A percentile compares a stretch with the other conserved stretches of the same genome.
Evolutionary conservation across 2,888 invertebrate genomes (phyloP).

Genomic region (Halictus quadricinctus): DNA sequence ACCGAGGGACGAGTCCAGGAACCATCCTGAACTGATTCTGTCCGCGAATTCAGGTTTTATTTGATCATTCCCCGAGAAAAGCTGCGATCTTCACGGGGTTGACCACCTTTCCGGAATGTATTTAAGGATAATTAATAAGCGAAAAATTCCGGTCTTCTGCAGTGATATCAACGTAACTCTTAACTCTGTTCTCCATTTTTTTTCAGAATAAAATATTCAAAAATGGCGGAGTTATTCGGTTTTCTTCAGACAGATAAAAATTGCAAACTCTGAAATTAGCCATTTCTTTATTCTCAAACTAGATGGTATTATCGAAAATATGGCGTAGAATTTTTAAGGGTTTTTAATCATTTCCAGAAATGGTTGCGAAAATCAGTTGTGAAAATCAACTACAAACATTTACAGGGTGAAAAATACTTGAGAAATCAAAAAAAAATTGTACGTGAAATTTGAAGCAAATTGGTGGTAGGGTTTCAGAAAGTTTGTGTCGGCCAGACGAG

Average conservation of each 20-base stretch:
- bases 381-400: neutral
- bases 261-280: no score
- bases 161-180: neutral
- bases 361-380: no score
- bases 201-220: neutral
- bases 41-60: neutral
- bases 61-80: neutral
- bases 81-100: neutral
- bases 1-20: neutral
- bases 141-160: neutral
- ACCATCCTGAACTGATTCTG: neutral
- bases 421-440: neutral
- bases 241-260: neutral
- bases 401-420: neutral
- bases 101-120: rapidly evolving
- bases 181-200: neutral
- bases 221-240: neutral
- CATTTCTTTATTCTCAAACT: no score
- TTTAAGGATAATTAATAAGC: neutral
- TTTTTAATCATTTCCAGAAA: neutral
- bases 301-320: no score
- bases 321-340: neutral
- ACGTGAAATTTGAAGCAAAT: no score
- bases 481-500: no score
- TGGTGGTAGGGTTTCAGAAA: no score